These are phyloP conservation scores for Calidris pygmaea DNA, from an alignment of 2,113 vertebrate species.

Conservation along the genomic window DNA sequence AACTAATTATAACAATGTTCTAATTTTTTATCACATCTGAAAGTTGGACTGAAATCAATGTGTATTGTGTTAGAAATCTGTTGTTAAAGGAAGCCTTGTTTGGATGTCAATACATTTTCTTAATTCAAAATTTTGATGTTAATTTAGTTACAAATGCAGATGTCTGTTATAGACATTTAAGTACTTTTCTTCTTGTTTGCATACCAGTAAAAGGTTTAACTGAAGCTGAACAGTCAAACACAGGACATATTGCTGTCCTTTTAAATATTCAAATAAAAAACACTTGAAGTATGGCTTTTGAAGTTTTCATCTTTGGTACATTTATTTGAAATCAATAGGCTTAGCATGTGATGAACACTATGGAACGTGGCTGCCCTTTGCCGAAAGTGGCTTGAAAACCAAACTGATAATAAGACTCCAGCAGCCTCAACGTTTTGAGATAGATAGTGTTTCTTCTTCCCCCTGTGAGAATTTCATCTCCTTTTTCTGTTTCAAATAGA, in stretches of 20 bases:
- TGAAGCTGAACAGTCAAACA: slow-evolving; percentile 71
- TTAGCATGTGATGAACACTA: neutral
- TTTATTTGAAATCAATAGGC: slow-evolving; percentile 29
- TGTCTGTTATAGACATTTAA: slow-evolving; percentile 67
- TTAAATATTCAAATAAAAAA: slow-evolving; percentile 13
- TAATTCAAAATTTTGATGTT: slow-evolving; percentile 77
- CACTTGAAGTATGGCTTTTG: slow-evolving; percentile 3
- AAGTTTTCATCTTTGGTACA: slow-evolving; percentile 26
- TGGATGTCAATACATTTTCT: slow-evolving; percentile 72
- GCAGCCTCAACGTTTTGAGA: slow-evolving; percentile 16
- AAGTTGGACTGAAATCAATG: slow-evolving; percentile 78
- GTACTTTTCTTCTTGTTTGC: slow-evolving; percentile 53
- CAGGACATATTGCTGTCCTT: slow-evolving; percentile 19
- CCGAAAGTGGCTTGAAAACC: neutral
- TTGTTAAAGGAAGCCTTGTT: slow-evolving; percentile 71
- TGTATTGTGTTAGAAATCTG: slow-evolving; percentile 71
- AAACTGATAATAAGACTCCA: neutral
- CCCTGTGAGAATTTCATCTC: neutral
- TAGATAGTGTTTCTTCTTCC: neutral
- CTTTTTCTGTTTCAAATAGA: slow-evolving; percentile 23
- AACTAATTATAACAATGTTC: slow-evolving; percentile 87
- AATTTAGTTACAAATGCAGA: slow-evolving; percentile 74
- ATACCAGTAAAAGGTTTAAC: slow-evolving; percentile 68
- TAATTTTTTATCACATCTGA: slow-evolving; percentile 79
- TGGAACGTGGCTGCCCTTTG: neutral